phyloP scores from a whole-genome alignment of 1,140 invertebrate species.

The Zeugodacus cucurbitae region DNA sequence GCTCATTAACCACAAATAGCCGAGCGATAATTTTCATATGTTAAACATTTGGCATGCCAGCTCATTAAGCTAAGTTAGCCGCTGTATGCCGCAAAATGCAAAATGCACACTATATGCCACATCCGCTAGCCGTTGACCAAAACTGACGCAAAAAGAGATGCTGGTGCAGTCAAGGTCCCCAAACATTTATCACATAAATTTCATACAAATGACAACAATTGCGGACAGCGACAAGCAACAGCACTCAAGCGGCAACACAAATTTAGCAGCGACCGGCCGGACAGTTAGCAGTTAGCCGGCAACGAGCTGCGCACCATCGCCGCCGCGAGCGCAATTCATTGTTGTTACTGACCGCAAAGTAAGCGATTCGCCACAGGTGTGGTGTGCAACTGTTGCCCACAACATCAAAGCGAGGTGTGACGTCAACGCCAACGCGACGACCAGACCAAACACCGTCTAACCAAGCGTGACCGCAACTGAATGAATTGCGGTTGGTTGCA shows the following conservation, averaged over 20 bases:
- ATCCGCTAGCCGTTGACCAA: background rate
- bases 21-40: background rate
- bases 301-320: too few relatives aligned
- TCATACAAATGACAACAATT: constrained; percentile 25
- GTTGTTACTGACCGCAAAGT: constrained; percentile 21
- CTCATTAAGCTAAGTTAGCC: background rate
- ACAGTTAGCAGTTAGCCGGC: background rate
- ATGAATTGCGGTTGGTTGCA: constrained; percentile 23
- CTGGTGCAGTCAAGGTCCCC: background rate
- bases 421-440: constrained; percentile 1
- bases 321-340: constrained; percentile 1
- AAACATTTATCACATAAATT: constrained; percentile 33
- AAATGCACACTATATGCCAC: background rate
- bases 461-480: constrained; percentile 25
- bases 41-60: constrained; percentile 30
- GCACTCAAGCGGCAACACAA: constrained; percentile 35
- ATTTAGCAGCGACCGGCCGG: background rate
- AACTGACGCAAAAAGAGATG: background rate
- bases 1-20: background rate
- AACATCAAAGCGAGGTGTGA: constrained; percentile 15
- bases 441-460: background rate
- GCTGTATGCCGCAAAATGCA: background rate
- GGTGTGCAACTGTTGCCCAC: background rate
- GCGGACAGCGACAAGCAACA: constrained; percentile 31
- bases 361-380: constrained; percentile 35